Evolutionary conservation across 2,888 invertebrate genomes (phyloP), one percentile per base, ranked within the genome.

Genomic region (Melanargia galathea): DNA sequence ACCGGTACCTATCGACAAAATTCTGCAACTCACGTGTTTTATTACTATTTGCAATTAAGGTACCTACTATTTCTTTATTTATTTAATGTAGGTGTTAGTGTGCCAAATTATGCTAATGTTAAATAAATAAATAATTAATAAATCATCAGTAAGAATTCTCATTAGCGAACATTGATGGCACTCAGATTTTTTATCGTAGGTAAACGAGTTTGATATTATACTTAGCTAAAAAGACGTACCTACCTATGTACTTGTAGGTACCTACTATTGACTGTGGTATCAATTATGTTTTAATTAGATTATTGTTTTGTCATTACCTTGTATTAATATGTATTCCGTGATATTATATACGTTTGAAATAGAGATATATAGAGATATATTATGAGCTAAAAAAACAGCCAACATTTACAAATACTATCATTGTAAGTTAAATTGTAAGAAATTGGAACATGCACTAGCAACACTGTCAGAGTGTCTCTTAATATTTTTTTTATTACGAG

Each of bases 21-120:
- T 16, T 43, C 18, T 8, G 13, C 3, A 38, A 11, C 38, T 38
- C n/a, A 38, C 38, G 38, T n/a, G n/a, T n/a, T 38, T 4, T 38
- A n/a, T 35, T 35, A 4, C 3, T 35, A 35, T 2, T 35, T 13
- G 35, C 13, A 11, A 22, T 46, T 46, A 11, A 22, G 22, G 6
- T 18, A 18, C 7, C 2, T 48, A 24, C 22, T 24, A 24, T 24
- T 24, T 48, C 13, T 30, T 16, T 30, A 16, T 18, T 51, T 18
- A 30, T 51, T 30, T 33, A 30, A 18, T 30, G 62, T 66, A 66
- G 60, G 62, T 65, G 65, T 62, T 69, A 65, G 67, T 70, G 66
- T 60, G 63, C 49, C 61, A 62, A 66, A 67, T 65, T n/a, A n/a
- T n/a, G n/a, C n/a, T n/a, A n/a, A n/a, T n/a, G n/a, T n/a, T n/a